These are phyloP conservation scores for Gari tellinella DNA, from an alignment of 2,888 invertebrate genomes.

Conservation along the genomic window DNA sequence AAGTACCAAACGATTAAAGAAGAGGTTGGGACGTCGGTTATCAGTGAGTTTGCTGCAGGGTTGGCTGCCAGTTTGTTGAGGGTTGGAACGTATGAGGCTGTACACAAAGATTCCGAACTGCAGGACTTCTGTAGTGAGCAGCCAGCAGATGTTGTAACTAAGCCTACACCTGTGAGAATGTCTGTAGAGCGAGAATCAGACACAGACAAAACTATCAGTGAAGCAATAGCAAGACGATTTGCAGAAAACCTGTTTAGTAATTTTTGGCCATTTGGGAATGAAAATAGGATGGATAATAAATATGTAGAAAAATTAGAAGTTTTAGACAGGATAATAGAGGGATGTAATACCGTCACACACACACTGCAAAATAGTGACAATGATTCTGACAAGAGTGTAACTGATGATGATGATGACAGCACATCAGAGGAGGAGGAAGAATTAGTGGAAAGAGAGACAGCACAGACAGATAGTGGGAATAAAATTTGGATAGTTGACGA, in stretches of 20 bases:
- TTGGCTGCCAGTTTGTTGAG: conserved; percentile 60
- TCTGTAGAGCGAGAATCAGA: too few relatives aligned
- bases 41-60: conserved; percentile 74
- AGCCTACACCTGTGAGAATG: too few relatives aligned
- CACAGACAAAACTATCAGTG: background rate
- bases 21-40: conserved; percentile 62
- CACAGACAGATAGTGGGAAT: too few relatives aligned
- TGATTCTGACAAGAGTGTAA: background rate
- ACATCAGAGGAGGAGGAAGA: background rate
- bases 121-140: conserved; percentile 60
- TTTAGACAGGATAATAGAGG: conserved; percentile 5
- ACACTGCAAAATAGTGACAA: background rate
- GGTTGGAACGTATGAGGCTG: conserved; percentile 70
- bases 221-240: conserved; percentile 46
- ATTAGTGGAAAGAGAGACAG: background rate
- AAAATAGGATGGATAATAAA: background rate
- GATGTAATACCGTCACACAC: background rate
- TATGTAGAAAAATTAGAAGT: background rate
- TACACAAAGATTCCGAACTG: conserved; percentile 56
- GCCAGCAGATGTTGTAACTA: conserved; percentile 46
- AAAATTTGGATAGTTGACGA: conserved; percentile 18
- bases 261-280: conserved; percentile 56
- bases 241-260: conserved; percentile 54
- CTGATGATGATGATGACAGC: background rate
- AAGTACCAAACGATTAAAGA: conserved; percentile 77